These are phyloP conservation scores for Malacoctenus gilli DNA, from an alignment of 2,797 vertebrate genomes.

Conservation along the genomic window DNA sequence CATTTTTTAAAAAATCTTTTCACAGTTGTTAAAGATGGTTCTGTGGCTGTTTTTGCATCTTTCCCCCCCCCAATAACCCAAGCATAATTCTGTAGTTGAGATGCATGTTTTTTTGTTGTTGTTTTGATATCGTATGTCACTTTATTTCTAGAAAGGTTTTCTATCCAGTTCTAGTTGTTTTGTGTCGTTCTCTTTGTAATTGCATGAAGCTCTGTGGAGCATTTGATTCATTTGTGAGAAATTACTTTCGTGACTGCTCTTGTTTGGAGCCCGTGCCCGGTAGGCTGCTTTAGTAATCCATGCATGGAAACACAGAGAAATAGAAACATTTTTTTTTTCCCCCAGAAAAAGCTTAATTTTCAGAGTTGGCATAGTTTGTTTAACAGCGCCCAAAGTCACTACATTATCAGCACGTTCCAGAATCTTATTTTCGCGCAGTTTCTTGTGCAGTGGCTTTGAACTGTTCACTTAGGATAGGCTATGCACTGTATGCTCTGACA, in stretches of 20 bases:
- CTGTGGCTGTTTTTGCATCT: no score
- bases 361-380: conserved; percentile 5
- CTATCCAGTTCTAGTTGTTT: conserved; percentile 1
- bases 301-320: conserved; percentile 5
- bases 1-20: no score
- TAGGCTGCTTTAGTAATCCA: background rate
- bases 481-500: conserved; percentile 32
- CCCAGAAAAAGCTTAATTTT: conserved; percentile 5
- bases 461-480: conserved; percentile 19
- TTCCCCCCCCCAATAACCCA: no score
- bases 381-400: background rate
- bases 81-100: background rate
- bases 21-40: no score
- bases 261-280: background rate
- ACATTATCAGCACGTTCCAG: conserved; percentile 3
- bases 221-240: conserved; percentile 6
- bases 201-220: background rate
- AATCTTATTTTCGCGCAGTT: conserved; percentile 10
- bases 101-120: background rate
- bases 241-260: background rate
- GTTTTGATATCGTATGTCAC: no score
- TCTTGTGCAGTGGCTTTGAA: conserved; percentile 24
- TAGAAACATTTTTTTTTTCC: no score
- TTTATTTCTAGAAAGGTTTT: no score
- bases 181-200: background rate